Conservation (phyloP, 2,113 vertebrate species). For the Carlito syrichta region DNA sequence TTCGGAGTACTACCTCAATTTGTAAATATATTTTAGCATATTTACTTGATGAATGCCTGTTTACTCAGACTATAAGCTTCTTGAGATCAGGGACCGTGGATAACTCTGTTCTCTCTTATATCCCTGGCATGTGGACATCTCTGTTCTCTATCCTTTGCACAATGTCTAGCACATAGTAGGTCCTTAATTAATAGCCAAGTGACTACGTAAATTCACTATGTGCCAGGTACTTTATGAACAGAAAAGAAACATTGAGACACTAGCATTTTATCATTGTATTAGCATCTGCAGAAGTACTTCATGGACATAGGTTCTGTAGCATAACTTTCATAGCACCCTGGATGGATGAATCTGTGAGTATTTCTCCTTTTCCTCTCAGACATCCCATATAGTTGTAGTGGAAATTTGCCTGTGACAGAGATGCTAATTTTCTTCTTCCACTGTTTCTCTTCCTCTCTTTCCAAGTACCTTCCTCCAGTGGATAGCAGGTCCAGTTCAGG, state of each 20-base stretch:
- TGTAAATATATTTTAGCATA: not conserved
- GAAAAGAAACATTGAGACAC: not conserved
- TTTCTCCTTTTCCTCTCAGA: not conserved
- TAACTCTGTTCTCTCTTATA: not conserved
- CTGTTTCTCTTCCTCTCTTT: not conserved
- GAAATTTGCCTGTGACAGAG: not conserved
- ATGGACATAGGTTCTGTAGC: not conserved
- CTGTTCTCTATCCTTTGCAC: not conserved
- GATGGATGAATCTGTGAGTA: not conserved
- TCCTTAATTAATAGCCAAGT: not conserved
- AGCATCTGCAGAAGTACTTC: not conserved
- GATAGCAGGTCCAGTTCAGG: conserved; percentile 95
- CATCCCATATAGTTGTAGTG: not conserved
- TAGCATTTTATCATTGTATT: not conserved
- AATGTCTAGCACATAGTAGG: not conserved
- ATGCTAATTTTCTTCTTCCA: not conserved
- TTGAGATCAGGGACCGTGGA: not conserved
- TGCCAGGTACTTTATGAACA: not conserved
- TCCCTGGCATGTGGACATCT: not conserved
- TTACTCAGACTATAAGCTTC: not conserved
- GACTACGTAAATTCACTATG: not conserved
- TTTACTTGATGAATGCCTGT: not conserved
- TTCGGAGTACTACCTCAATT: not conserved
- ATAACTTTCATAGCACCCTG: not conserved
- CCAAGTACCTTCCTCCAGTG: conserved; percentile 95